These are phyloP conservation scores for Atherinosoma microstoma DNA, from an alignment of 2,797 vertebrate species.

Conservation along the genomic window DNA sequence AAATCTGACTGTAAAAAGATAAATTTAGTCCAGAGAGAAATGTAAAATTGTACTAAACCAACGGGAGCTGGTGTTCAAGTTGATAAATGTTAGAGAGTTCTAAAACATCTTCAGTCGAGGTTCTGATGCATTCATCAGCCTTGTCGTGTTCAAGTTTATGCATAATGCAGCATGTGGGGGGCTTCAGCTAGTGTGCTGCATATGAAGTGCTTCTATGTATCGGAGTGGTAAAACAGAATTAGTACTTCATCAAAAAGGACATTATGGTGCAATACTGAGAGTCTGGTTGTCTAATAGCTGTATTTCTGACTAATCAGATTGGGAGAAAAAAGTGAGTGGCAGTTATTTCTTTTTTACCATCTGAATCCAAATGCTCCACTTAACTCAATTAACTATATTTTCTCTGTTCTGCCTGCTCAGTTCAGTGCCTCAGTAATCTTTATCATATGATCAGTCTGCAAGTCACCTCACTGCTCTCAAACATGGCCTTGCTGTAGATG, in stretches of 20 bases:
- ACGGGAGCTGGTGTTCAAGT: background rate
- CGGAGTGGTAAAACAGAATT: slow-evolving; percentile 37
- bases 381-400: slow-evolving; percentile 10
- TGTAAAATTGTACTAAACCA: background rate
- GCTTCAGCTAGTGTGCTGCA: slow-evolving; percentile 8
- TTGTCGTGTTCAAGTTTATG: slow-evolving; percentile 35
- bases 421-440: slow-evolving; percentile 24
- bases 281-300: slow-evolving; percentile 17
- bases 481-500: slow-evolving; percentile 41
- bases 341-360: background rate
- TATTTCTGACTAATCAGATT: slow-evolving; percentile 31
- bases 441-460: slow-evolving; percentile 39
- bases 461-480: slow-evolving; percentile 38
- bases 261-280: slow-evolving; percentile 8
- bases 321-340: background rate
- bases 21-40: slow-evolving; percentile 5
- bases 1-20: background rate
- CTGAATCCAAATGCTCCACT: slow-evolving; percentile 1
- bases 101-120: slow-evolving; percentile 9
- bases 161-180: slow-evolving; percentile 33
- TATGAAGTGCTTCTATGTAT: slow-evolving; percentile 19
- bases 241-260: slow-evolving; percentile 37
- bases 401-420: background rate
- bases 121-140: slow-evolving; percentile 18
- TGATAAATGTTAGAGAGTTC: slow-evolving; percentile 5